phyloP scores from a whole-genome alignment of 1,140 invertebrate species.

The Kradibia gibbosae region DNA sequence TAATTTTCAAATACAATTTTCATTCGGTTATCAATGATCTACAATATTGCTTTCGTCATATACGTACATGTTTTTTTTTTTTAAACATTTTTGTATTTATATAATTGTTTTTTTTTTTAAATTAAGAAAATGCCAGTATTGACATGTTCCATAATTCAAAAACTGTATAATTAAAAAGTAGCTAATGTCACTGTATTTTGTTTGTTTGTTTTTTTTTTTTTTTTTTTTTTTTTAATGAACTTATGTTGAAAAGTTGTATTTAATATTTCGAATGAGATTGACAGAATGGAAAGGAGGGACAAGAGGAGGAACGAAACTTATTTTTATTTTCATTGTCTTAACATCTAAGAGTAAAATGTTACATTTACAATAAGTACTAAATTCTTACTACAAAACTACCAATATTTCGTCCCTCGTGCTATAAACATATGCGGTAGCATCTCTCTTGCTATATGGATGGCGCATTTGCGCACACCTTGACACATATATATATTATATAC shows the following conservation, averaged over 20 bases:
- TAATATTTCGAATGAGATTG: constrained; percentile 33
- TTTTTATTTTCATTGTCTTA: constrained; percentile 42
- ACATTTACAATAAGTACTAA: constrained; percentile 46
- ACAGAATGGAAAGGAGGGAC: constrained; percentile 38
- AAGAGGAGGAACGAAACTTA: constrained; percentile 44
- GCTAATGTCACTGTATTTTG: constrained; percentile 11
- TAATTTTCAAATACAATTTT: constrained; percentile 24
- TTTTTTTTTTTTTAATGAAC: too few species aligned
- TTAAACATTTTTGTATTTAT: neutral
- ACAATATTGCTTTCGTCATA: constrained; percentile 20
- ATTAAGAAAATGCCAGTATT: constrained; percentile 41
- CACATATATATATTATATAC: constrained; percentile 45
- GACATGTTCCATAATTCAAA: constrained; percentile 34
- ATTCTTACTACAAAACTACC: constrained; percentile 41
- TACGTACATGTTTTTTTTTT: constrained; percentile 19
- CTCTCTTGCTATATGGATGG: constrained; percentile 21
- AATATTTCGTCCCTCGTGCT: constrained; percentile 26
- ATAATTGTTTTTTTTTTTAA: neutral
- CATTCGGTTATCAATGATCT: constrained; percentile 26
- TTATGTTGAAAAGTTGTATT: constrained; percentile 10
- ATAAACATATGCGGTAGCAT: neutral
- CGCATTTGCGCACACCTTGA: constrained; percentile 18
- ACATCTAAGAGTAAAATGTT: constrained; percentile 43
- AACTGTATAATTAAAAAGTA: constrained; percentile 33
- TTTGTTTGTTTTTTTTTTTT: too few species aligned